Base-by-base conservation (phyloP, 2,888 invertebrate species). In the Atethmia centrago region DNA sequence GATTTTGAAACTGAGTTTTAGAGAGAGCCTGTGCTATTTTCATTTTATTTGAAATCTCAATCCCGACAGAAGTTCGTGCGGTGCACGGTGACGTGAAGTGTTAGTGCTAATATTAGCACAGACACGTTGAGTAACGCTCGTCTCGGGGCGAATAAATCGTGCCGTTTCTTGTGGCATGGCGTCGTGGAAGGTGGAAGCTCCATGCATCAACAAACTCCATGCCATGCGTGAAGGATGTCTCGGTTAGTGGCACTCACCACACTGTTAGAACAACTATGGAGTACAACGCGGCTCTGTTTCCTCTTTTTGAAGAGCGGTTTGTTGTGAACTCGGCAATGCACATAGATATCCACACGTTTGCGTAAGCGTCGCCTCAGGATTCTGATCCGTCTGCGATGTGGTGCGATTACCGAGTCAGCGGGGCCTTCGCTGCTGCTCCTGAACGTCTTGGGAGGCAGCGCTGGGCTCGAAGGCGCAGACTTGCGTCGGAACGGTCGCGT, bases 401-500 rank as follows among this genome's bases (percentile, higher is more conserved):
- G 91, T 88, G 91, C 88, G 85, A 92, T 95, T 96, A 96, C 96
- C 95, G 94, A 91, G 85, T 96, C 95, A 55, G 93, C 85, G 21
- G 96, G 96, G 77, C 96, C 96, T 80, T 96, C 96, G 90, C 96
- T 96, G 92, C 96, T 95, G 87, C 96, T 95, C 66, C 96, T 87
- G 86, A 91, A 94, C 7, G 94, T 94, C 89, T 97, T 96, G 63
- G 97, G 97, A 8, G 97, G 97, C 70, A 97, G 94, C 59, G 97
- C 96, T 3, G 97, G 97, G 83, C 97, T 97, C 77, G 97, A 97
- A 10, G 97, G 97, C 42, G 96, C 97, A 53, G 97, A 97, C 93
- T 97, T 97, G 93, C 97, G 97, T 82, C 97, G 96, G 92, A 98
- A 98, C 56, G 97, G 97, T 88, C 97, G 96, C 83, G 97, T 96